Conservation (phyloP, 2,797 vertebrate species). For the Melanotaenia pygmaea region DNA sequence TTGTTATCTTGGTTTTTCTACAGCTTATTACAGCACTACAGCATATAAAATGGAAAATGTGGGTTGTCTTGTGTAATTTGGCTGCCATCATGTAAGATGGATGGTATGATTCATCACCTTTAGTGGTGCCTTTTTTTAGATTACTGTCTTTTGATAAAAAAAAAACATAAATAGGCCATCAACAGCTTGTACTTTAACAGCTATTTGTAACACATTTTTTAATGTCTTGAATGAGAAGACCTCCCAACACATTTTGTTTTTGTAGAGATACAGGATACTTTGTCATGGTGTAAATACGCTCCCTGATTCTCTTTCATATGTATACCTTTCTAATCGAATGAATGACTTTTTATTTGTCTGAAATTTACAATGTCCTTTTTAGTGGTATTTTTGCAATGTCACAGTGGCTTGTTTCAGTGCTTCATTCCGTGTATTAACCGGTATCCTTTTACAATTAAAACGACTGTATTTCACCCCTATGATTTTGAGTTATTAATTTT, state of each 20-base stretch:
- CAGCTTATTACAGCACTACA: conserved; percentile 52
- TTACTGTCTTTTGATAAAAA: conserved; percentile 71
- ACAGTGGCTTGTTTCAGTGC: conserved; percentile 82
- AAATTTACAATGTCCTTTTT: conserved; percentile 71
- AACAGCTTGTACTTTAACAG: conserved; percentile 60
- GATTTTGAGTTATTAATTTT: conserved; percentile 13
- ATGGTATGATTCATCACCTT: conserved; percentile 71
- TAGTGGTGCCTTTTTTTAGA: conserved; percentile 81
- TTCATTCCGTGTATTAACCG: conserved; percentile 81
- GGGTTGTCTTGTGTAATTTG: conserved; percentile 68
- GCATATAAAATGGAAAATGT: conserved; percentile 55
- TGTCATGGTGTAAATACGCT: conserved; percentile 74
- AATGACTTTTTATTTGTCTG: conserved; percentile 60
- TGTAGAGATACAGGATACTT: conserved; percentile 68
- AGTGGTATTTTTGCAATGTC: conserved; percentile 79
- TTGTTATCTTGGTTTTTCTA: conserved; percentile 61
- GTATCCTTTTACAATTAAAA: conserved; percentile 83
- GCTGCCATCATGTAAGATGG: conserved; percentile 60
- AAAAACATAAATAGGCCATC: conserved; percentile 47
- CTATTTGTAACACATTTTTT: conserved; percentile 74
- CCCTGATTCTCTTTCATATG: conserved; percentile 70
- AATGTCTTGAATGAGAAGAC: conserved; percentile 64
- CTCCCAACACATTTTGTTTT: conserved; percentile 65
- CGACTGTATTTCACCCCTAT: conserved; percentile 66
- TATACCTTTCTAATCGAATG: conserved; percentile 70